Evolutionary conservation across 2,797 vertebrate genomes (phyloP), one percentile per base, ranked within the genome.

Genomic region (Vultur gryphus): DNA sequence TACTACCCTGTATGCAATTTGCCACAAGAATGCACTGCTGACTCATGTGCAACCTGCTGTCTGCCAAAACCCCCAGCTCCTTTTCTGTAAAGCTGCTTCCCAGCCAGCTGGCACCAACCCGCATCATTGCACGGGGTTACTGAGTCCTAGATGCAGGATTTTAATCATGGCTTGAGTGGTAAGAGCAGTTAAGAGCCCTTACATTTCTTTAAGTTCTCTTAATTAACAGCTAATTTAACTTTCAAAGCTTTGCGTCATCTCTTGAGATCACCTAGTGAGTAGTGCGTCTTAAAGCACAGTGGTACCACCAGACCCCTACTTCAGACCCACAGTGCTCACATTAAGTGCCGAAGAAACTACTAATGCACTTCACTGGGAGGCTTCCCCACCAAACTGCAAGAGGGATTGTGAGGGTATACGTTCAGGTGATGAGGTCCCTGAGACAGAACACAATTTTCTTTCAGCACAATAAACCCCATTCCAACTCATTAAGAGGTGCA

Each of bases 211-310:
- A 90, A 94, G 79, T 43, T 91, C 84, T 94, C 91, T 95, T 92
- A 96, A 97, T 96, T 96, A 95, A 80, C 75, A 86, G n/a, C 64
- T 83, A 89, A 94, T 95, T 93, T 81, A 49, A 41, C 28, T 58
- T 92, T 10, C 84, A 70, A 79, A 90, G 64, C 67, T 89, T 94
- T 20, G 52, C 0, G 0, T 41, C 79, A 29, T 57, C 91, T 89
- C 61, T 49, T 35, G 81, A 87, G 71, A 33, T 57, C 39, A 7
- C 75, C 71, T 73, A 31, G 86, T 3, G 37, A 52, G 78, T 6
- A n/a, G 39, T 1, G 2, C 51, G 75, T 59, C 62, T 77, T 59
- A 76, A 29, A 77, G 87, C 67, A 77, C 71, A 12, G 64, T 10
- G 76, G 31, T 81, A 57, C 44, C 61, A 92, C 91, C 89, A 85